These are phyloP conservation scores for Dusona sp. DNA, from an alignment of 2,888 invertebrate species.

Conservation along the genomic window DNA sequence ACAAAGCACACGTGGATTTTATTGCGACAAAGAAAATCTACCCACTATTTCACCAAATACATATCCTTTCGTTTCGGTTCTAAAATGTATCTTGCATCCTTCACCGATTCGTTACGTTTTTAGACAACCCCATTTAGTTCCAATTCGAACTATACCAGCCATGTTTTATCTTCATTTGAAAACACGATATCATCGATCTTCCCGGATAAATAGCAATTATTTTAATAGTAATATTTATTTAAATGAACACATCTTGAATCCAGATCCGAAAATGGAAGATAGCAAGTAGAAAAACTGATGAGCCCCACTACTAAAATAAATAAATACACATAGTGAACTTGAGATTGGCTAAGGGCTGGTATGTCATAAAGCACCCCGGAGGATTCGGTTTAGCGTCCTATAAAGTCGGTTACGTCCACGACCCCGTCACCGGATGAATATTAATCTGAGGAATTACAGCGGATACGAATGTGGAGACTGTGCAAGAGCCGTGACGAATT, in stretches of 20 bases:
- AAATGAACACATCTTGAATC: not conserved
- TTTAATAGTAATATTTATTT: not conserved
- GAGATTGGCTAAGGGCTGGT: conserved; percentile 29
- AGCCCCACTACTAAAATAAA: not conserved
- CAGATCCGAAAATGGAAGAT: not conserved
- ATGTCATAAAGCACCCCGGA: conserved; percentile 45
- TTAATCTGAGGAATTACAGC: conserved; percentile 67
- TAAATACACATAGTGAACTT: not conserved
- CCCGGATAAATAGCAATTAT: not conserved
- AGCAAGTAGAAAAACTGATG: not conserved
- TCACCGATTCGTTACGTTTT: not conserved
- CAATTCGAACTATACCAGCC: not conserved
- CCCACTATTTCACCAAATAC: not conserved
- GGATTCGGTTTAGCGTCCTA: conserved; percentile 51
- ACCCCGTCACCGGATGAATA: conserved; percentile 65
- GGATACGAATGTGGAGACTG: conserved; percentile 46
- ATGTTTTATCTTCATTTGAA: not conserved
- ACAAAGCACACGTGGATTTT: conserved; percentile 14
- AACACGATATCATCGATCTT: too few relatives aligned
- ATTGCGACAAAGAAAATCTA: conserved; percentile 1
- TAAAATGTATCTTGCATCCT: not conserved
- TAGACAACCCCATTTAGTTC: not conserved
- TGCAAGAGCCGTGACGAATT: conserved; percentile 38
- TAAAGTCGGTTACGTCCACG: conserved; percentile 66
- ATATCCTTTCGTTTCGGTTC: not conserved